Conservation (phyloP, 1,140 invertebrate species). For the Ceratitis capitata region DNA sequence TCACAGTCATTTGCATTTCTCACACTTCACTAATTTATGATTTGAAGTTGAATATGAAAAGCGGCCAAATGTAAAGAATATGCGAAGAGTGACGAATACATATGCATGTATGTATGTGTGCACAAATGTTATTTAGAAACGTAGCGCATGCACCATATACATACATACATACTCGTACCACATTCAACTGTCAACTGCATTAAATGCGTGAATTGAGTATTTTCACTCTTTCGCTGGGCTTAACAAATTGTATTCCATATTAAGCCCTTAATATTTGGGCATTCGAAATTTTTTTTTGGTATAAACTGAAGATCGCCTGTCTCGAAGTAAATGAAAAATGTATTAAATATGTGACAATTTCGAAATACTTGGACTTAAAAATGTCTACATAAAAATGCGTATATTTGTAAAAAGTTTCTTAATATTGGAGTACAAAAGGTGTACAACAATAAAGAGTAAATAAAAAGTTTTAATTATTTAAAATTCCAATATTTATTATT, state of each 20-base stretch:
- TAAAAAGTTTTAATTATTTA: too few species aligned
- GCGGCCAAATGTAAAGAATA: not conserved
- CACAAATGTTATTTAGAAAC: not conserved
- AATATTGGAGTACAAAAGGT: not conserved
- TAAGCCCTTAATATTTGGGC: not conserved
- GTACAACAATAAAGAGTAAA: too few species aligned
- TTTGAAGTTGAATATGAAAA: constrained; percentile 9
- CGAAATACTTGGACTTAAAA: not conserved
- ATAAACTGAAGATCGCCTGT: not conserved
- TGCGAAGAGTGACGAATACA: too few species aligned
- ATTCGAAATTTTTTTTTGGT: not conserved
- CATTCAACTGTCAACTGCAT: not conserved
- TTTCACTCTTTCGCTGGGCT: constrained; percentile 16
- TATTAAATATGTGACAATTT: constrained; percentile 11
- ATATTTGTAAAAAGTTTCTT: too few species aligned
- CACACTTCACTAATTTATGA: constrained; percentile 27
- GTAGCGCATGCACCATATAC: not conserved
- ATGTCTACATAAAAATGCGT: not conserved
- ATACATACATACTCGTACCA: too few species aligned
- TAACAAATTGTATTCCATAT: not conserved
- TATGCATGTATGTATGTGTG: too few species aligned
- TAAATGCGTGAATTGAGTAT: not conserved
- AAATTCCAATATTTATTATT: too few species aligned
- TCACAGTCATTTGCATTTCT: not conserved
- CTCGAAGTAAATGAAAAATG: constrained; percentile 11